Percentiles rank a stretch among this genome's conserved stretches.
These are phyloP conservation scores for Anthoscopus minutus DNA, from an alignment of 2,113 vertebrate species.

Conservation along the genomic window DNA sequence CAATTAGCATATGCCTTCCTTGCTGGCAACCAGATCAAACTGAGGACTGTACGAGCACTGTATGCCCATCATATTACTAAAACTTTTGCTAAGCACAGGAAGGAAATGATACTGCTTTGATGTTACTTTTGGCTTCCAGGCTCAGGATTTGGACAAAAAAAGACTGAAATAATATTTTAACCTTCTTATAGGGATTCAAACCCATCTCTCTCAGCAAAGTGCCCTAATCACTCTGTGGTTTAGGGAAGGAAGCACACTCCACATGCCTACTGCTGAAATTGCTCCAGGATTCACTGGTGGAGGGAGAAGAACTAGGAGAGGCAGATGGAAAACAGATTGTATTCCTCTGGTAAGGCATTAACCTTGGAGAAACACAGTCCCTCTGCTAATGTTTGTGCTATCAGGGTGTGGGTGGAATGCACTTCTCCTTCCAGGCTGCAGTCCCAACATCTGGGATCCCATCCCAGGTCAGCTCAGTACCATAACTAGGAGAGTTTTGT, in stretches of 20 bases:
- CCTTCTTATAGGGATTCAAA: constrained; percentile 15
- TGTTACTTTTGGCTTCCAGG: constrained; percentile 25
- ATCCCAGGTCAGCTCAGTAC: not conserved
- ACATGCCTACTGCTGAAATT: constrained; percentile 42
- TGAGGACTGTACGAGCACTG: not conserved
- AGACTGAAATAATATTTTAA: constrained; percentile 32
- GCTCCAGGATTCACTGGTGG: not conserved
- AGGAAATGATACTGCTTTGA: constrained; percentile 29
- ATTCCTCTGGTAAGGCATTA: not conserved
- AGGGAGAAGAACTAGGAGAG: not conserved
- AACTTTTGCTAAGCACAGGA: constrained; percentile 2
- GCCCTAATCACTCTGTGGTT: not conserved
- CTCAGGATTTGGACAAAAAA: not conserved
- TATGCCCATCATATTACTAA: not conserved
- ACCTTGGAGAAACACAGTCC: constrained; percentile 20
- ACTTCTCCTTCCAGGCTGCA: not conserved
- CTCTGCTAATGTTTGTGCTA: constrained; percentile 24
- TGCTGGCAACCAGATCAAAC: not conserved
- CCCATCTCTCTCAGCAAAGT: not conserved
- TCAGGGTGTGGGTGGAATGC: constrained; percentile 16
- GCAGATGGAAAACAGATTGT: constrained; percentile 57
- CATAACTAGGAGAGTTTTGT: not conserved
- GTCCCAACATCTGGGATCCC: constrained; percentile 16
- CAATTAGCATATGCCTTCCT: not conserved
- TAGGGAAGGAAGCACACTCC: not conserved